Percentiles rank a stretch among this genome's conserved stretches.
phyloP scores from a whole-genome alignment of 2,797 vertebrate genomes.

The Lemur catta region DNA sequence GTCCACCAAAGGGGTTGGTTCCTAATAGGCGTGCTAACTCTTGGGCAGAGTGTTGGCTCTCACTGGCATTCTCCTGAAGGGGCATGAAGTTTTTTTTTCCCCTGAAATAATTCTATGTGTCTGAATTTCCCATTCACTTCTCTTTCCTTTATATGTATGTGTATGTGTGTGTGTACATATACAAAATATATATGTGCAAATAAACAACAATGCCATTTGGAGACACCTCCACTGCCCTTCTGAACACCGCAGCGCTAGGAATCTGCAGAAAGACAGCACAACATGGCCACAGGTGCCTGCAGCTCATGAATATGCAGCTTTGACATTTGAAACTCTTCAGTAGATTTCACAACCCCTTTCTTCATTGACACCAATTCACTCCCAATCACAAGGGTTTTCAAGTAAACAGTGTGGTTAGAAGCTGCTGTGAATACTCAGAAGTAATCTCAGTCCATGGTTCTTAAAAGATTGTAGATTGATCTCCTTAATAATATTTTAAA shows the following conservation, averaged over 20 bases:
- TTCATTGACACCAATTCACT: slow-evolving; percentile 60
- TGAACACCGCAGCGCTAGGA: not conserved
- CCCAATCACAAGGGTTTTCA: slow-evolving; percentile 63
- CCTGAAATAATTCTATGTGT: not conserved
- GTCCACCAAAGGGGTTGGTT: not conserved
- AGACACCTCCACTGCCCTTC: not conserved
- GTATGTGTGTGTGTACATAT: too few species aligned
- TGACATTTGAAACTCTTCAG: slow-evolving; percentile 67
- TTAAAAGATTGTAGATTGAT: not conserved
- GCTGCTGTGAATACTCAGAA: not conserved
- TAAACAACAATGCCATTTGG: slow-evolving; percentile 22
- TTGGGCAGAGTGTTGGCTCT: not conserved
- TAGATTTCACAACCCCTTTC: slow-evolving; percentile 50
- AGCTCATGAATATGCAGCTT: slow-evolving; percentile 64
- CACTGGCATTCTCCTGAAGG: not conserved
- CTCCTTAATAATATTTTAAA: slow-evolving; percentile 35
- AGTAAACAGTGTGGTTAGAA: not conserved
- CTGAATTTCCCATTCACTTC: not conserved
- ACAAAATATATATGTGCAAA: slow-evolving; percentile 27
- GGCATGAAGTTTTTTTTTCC: not conserved
- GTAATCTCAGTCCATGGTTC: slow-evolving; percentile 10
- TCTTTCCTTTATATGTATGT: not conserved
- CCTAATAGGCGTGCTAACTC: not conserved
- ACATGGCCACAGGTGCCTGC: slow-evolving; percentile 30
- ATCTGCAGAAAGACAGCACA: slow-evolving; percentile 2